A percentile compares a stretch with the other conserved stretches of the same genome.
Conservation (phyloP, 2,888 invertebrate genomes). For the Melinaea marsaeus region DNA sequence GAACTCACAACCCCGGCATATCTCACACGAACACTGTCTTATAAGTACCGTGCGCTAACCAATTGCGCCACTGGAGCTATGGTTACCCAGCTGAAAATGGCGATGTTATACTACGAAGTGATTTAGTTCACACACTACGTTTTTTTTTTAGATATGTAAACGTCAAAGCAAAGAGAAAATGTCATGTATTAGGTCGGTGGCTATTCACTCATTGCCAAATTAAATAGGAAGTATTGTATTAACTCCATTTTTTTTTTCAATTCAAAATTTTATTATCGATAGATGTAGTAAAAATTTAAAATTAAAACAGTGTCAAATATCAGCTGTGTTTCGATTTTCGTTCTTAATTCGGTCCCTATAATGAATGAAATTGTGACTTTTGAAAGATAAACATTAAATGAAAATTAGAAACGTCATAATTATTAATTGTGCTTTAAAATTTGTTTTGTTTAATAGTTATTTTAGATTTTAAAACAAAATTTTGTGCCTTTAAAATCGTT, state of each 20-base stretch:
- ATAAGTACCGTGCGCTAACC: slow-evolving; percentile 99
- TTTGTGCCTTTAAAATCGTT: slow-evolving; percentile 9
- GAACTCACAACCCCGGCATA: slow-evolving; percentile 99
- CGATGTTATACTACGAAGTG: slow-evolving; percentile 35
- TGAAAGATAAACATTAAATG: slow-evolving; percentile 51
- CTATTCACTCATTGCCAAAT: too few relatives aligned
- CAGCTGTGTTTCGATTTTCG: background rate
- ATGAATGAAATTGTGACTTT: slow-evolving; percentile 6
- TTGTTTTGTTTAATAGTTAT: slow-evolving; percentile 26
- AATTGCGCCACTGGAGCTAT: slow-evolving; percentile 99
- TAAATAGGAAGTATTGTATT: background rate
- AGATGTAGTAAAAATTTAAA: background rate
- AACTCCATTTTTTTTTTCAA: background rate
- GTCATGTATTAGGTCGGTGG: background rate
- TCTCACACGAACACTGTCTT: slow-evolving; percentile 96
- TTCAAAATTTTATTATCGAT: background rate
- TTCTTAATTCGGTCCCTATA: background rate
- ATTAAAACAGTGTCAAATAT: background rate
- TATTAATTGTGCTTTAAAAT: slow-evolving; percentile 23
- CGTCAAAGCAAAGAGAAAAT: background rate
- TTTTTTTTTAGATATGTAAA: background rate
- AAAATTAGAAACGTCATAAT: slow-evolving; percentile 46
- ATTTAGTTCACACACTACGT: slow-evolving; percentile 35
- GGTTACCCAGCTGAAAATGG: slow-evolving; percentile 44
- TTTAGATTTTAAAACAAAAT: slow-evolving; percentile 22